Base-by-base conservation (phyloP, 2,113 vertebrate genomes). In the Otis tarda region DNA sequence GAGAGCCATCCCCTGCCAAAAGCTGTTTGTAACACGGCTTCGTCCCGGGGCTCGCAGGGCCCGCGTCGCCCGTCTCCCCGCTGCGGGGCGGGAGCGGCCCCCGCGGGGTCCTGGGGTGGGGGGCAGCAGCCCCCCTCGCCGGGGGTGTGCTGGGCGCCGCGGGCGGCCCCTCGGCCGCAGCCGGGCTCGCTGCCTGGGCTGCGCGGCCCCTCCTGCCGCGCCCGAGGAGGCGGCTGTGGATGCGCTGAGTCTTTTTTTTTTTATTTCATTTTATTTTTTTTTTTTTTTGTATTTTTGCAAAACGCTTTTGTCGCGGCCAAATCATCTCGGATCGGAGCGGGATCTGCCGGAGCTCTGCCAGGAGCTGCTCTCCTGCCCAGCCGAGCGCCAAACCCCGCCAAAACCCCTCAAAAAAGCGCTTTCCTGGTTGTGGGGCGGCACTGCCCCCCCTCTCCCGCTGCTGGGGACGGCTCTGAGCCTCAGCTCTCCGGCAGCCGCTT, bases 1-100 rank as follows among this genome's bases (percentile, higher is more conserved):
- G 30, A 25, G 7, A 80, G 87, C 89, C 6, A 4, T 25, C 10
- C 73, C 1, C 67, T 49, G 92, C 89, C 68, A 69, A 74, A 78
- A 50, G 37, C 79, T 52, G 91, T 49, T 83, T 33, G 7, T 8
- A 17, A 9, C 2, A 1, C 22, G 4, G 73, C 63, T 33, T 4
- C 20, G 76, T 16, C 2, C 7, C 12, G 53, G 65, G 28, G 67
- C 52, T 43, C 1, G 7, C 5, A 11, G 83, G 64, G 25, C 23
- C 24, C 55, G 0, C 37, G 5, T 5, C 41, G 41, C 64, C 39
- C 49, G 0, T 4, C 3, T 2, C 27, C 55, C 41, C 0, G 24
- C 76, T 2, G 45, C 1, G 6, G 78, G 82, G 35, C 90, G 14
- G 57, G 12, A 22, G 8, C 4, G 2, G 39, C 5, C 82, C 69